Evolutionary conservation across 2,888 invertebrate genomes (phyloP).

Genomic region (Elmis aenea): DNA sequence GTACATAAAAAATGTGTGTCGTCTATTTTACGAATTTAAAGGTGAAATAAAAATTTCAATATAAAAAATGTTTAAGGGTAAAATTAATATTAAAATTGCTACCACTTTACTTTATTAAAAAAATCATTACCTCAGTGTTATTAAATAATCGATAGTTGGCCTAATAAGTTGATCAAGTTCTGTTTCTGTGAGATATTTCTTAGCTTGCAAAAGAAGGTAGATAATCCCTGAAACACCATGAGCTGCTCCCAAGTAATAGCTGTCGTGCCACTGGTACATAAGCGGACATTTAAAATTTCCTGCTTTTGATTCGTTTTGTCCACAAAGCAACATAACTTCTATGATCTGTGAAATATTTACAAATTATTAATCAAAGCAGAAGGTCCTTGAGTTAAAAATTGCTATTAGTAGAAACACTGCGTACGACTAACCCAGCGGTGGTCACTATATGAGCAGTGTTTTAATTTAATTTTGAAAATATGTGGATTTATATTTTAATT

Average conservation of each 20-base stretch:
- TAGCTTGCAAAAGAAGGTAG: conserved; percentile 73
- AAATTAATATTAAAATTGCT: background rate
- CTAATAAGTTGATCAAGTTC: conserved; percentile 57
- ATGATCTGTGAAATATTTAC: conserved; percentile 63
- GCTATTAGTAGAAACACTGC: too few species aligned
- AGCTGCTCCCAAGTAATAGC: conserved; percentile 82
- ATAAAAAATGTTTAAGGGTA: background rate
- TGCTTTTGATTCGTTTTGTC: conserved; percentile 54
- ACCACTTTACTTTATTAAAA: background rate
- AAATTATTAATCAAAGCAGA: too few species aligned
- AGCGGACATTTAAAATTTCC: conserved; percentile 59
- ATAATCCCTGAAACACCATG: conserved; percentile 85
- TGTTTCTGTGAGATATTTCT: conserved; percentile 50
- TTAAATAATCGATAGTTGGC: conserved; percentile 62
- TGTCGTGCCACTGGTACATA: conserved; percentile 83
- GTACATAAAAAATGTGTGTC: too few species aligned
- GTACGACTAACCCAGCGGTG: too few species aligned
- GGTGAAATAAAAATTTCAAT: conserved; percentile 6
- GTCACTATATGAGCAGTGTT: too few species aligned
- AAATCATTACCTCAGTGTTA: conserved; percentile 44
- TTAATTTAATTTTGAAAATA: too few species aligned
- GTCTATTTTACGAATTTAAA: too few species aligned
- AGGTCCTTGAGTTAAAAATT: too few species aligned
- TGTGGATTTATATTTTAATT: too few species aligned
- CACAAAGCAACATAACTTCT: conserved; percentile 56